Evolutionary conservation across 1,140 invertebrate genomes (phyloP), one percentile per base, ranked within the genome.

Genomic region (Caenorhabditis latens): DNA sequence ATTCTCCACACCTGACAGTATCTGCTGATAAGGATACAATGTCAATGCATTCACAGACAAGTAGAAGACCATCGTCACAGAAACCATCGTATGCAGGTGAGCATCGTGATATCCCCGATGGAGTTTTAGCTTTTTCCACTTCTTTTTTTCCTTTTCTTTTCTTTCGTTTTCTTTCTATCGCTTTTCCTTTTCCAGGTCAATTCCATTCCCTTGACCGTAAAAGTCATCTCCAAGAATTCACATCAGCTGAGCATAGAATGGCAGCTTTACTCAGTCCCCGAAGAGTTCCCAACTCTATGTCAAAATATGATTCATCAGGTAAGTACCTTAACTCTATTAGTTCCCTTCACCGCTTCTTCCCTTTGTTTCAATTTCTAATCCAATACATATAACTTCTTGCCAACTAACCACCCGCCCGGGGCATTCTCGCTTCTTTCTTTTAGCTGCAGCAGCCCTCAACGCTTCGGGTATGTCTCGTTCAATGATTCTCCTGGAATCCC

Each of bases 151-250:
- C 16, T 21, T 67, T 71, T 40, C 65, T 63, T 46, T 16, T 11
- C 16, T 53, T 53, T 16, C 4, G 16, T 53, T 32, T 63, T 48
- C 84, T 84, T 85, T 79, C 50, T 58, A 58, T 58, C 63, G 63
- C 63, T 53, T 43, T 14, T 50, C 21, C 84, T 42, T 55, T 79
- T 63, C n/a, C 63, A 85, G 63, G 50, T 4, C 67, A 50, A 55
- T 79, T 85, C 24, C 79, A 88, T 58, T 89, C 83, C 24, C 85
- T 84, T 40, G 84, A 93, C 91, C 82, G 92, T 91, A 83, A 86
- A 87, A 61, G 86, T 84, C 90, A 89, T 40, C 67, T 85, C 40
- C 46, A 65, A 55, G 84, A 85, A 65, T 85, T 85, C 65, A 71
- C 63, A 32, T 50, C 71, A 11, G 11, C 71, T 2, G 46, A 67